Conservation (phyloP, 2,888 invertebrate genomes). For the Epistrophella euchroma region DNA sequence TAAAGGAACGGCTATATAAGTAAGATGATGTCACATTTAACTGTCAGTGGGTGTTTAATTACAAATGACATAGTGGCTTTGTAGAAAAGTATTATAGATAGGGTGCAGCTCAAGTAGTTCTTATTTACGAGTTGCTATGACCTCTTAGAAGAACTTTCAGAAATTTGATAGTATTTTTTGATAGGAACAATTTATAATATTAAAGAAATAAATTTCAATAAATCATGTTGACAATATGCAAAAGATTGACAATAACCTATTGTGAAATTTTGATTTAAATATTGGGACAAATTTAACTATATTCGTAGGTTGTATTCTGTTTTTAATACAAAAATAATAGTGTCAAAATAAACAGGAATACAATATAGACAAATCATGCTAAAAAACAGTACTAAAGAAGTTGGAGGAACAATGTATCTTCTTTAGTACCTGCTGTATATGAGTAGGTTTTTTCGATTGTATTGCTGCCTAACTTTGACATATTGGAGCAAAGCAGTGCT, state of each 20-base stretch:
- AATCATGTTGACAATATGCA: background rate
- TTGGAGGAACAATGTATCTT: too few relatives aligned
- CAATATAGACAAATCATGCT: too few relatives aligned
- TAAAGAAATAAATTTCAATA: background rate
- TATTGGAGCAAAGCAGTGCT: too few relatives aligned
- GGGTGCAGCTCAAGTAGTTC: constrained; percentile 18
- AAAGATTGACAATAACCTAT: background rate
- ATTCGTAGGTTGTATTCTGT: too few relatives aligned
- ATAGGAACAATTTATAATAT: background rate
- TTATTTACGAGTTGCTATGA: background rate
- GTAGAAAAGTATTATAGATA: constrained; percentile 12
- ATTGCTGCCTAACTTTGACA: too few relatives aligned
- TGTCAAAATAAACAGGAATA: too few relatives aligned
- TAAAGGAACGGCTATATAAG: constrained; percentile 4
- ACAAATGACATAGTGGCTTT: constrained; percentile 26
- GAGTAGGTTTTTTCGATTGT: too few relatives aligned
- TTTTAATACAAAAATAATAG: too few relatives aligned
- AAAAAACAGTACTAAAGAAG: too few relatives aligned
- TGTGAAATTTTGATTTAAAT: background rate
- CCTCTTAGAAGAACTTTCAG: background rate
- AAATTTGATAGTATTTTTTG: background rate
- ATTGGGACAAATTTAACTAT: too few relatives aligned
- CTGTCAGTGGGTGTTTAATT: constrained; percentile 53
- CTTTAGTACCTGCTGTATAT: too few relatives aligned
- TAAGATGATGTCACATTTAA: constrained; percentile 62